Evolutionary conservation across 2,113 vertebrate species (phyloP).

Genomic region (Calyptommatus sinebrachiatus): DNA sequence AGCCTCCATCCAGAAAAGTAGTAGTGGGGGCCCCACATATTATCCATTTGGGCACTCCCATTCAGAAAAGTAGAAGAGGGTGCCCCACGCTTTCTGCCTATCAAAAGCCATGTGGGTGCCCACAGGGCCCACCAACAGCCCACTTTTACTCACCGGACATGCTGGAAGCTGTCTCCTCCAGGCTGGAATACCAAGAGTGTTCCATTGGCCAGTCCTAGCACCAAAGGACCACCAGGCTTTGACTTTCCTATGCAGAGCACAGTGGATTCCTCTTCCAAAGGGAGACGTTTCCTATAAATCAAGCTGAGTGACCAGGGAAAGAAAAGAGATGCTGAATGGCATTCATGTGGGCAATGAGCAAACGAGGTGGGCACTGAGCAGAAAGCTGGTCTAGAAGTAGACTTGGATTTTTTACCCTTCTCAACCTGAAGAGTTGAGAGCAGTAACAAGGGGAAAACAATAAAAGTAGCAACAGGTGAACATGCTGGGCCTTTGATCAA

Average conservation of each 20-base stretch:
- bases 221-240: conserved; percentile 35
- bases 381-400: neutral
- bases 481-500: neutral
- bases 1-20: too few relatives aligned
- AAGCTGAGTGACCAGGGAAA: neutral
- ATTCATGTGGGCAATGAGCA: neutral
- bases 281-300: neutral
- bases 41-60: too few relatives aligned
- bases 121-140: too few relatives aligned
- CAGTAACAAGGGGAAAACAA: neutral
- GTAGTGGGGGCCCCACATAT: too few relatives aligned
- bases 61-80: too few relatives aligned
- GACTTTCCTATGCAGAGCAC: conserved; percentile 31
- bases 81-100: too few relatives aligned
- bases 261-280: conserved; percentile 29
- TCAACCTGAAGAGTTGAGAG: neutral
- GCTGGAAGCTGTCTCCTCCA: neutral
- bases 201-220: conserved; percentile 26
- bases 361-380: too few relatives aligned
- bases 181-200: conserved; percentile 35
- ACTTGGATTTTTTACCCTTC: too few relatives aligned
- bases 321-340: neutral
- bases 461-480: too few relatives aligned
- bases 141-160: neutral
- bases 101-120: too few relatives aligned